Evolutionary conservation across 1,140 invertebrate genomes (phyloP), one percentile per base, ranked within the genome.

Genomic region (Leptinotarsa defecta): DNA sequence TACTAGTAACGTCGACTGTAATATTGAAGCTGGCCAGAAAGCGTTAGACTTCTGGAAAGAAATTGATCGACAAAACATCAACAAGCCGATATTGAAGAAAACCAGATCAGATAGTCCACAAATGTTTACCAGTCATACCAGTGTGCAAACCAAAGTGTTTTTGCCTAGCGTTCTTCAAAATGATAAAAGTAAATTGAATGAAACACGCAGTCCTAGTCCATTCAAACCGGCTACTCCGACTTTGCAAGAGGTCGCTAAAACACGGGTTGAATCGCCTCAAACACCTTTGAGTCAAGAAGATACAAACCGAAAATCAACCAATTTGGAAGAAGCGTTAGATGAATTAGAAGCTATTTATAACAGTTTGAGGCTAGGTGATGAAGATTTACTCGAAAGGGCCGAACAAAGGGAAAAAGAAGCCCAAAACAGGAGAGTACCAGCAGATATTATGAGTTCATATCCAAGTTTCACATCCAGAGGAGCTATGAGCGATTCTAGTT

Each of bases 341-440:
- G 95, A 97, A 85, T 85, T 97, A 48, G 95, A 97, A 87, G 92
- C 93, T 17, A 96, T 97, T 82, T 96, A 96, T 85, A 94, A 95
- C 79, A 94, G 92, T 78, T 86, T 96, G 22, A 89, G 91, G 17
- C 86, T 96, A 19, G 92, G 91, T 2, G 95, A 96, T 82, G 93
- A 95, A 80, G 94, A 95, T 84, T 86, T 94, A 19, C 81, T 94
- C 20, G 94, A 95, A 78, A 86, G 92, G 81, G 91, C 93, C 4
- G 92, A 95, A 83, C 88, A 92, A 48, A 86, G 93, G 65, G 93
- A 94, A 81, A 87, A 93, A 80, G 91, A 92, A 79, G 89, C 79
- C 13, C 76, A 79, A 15, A 74, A 74, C 0, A 75, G 83, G 69
- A 81, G 81, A 71, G 64, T 83, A 22, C 77, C 80, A 24, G 77